These are phyloP conservation scores for Emydocephalus ijimae DNA, from an alignment of 2,113 vertebrate species.

Conservation along the genomic window DNA sequence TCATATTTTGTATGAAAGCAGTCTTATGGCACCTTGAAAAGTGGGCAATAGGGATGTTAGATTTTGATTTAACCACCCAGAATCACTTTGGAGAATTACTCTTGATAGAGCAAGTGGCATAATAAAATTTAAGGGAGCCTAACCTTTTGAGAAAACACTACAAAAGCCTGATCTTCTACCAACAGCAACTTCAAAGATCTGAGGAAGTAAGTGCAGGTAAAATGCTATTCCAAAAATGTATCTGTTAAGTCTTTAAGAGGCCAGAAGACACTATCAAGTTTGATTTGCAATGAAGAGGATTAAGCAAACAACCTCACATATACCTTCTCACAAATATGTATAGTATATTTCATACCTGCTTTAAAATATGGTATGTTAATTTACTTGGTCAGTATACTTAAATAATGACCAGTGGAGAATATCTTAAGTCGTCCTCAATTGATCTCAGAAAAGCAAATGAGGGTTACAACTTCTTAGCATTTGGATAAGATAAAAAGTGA, in stretches of 20 bases:
- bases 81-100: no score
- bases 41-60: neutral
- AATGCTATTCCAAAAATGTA: neutral
- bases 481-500: neutral
- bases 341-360: neutral
- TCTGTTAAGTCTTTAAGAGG: neutral
- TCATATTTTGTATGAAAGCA: neutral
- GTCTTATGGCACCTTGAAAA: neutral
- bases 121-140: neutral
- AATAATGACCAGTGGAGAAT: neutral
- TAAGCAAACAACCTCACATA: neutral
- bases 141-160: neutral
- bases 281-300: neutral
- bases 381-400: neutral
- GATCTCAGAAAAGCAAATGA: neutral
- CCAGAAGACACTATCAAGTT: neutral
- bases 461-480: neutral
- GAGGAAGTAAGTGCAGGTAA: neutral
- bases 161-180: neutral
- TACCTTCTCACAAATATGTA: neutral
- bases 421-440: neutral
- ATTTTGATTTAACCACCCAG: no score
- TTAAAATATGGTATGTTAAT: neutral
- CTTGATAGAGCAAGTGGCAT: no score
- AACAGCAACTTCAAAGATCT: neutral